These are phyloP conservation scores for Papilio polyxenes DNA, from an alignment of 1,140 invertebrate genomes.

Conservation along the genomic window DNA sequence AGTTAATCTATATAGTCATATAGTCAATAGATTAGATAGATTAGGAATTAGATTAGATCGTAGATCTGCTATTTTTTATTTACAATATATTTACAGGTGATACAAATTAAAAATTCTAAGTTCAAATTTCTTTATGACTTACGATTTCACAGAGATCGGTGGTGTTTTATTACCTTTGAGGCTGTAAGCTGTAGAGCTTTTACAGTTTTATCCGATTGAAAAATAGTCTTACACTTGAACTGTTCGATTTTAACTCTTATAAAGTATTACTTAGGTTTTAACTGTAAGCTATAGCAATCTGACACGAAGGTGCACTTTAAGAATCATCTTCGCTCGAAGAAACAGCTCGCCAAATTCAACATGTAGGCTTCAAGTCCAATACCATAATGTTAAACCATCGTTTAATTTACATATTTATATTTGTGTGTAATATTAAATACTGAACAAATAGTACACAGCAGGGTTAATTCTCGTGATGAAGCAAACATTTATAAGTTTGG, in stretches of 20 bases:
- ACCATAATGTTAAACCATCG: neutral
- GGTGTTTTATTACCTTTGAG: neutral
- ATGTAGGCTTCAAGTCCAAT: neutral
- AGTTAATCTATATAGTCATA: no score
- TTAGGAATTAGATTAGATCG: no score
- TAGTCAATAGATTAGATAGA: no score
- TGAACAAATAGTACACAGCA: no score
- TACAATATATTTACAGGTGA: no score
- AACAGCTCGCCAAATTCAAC: neutral
- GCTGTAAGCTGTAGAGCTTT: slow-evolving; percentile 6
- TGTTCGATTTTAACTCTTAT: neutral
- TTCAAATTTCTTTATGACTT: neutral
- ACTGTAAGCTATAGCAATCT: neutral
- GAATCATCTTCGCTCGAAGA: neutral
- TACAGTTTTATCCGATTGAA: slow-evolving; percentile 12
- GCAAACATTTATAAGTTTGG: no score
- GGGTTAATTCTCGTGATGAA: no score
- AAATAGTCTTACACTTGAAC: neutral
- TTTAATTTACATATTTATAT: neutral
- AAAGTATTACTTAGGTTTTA: slow-evolving; percentile 5
- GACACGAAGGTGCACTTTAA: slow-evolving; percentile 17
- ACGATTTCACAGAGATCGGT: neutral
- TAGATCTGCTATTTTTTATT: no score
- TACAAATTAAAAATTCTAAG: no score
- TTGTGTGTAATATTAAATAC: no score